Base-by-base conservation (phyloP, 2,888 invertebrate species). In the Eurytoma adleriae region DNA sequence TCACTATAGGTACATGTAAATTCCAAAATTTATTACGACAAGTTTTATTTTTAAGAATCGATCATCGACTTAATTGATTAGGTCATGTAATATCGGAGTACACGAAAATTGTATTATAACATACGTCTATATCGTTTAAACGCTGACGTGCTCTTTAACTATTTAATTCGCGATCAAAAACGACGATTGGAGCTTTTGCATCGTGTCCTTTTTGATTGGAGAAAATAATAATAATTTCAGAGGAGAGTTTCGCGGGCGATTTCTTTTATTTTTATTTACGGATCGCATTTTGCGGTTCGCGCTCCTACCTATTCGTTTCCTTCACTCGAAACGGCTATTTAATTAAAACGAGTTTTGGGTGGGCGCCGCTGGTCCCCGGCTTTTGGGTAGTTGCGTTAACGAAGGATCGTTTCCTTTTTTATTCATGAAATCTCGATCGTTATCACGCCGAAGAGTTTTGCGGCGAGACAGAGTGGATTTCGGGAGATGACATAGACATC, bases 331-430 rank as follows among this genome's bases (percentile, higher is more conserved):
- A 82, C 68, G 76, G 78, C 75, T 72, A 80, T 82, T 82, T 80
- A 80, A 82, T 82, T 82, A 80, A 82, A 82, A 82, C 80, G 75
- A 80, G 78, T 82, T 80, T 82, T 64, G 75, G 82, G 75, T 75
- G 82, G 82, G 77, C 82, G 80, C 70, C 40, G 70, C 70, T 54
- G 40, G 61, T 64, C 64, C 1, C 18, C 59, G 50, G 67, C 20
- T 20, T 67, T 52, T 30, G 30, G 59, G 52, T 78, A 71, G 82
- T 78, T 75, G 62, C 74, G 79, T 80, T 82, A 82, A 71, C 80
- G 77, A 75, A 74, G 67, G 61, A 62, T 68, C 50, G 69, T 74
- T 69, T 70, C 54, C 57, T 64, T 77, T 79, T 73, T 77, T 75
- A 75, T 54, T 75, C 75, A 54, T 67, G 75, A 75, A 54, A 75